Conservation (phyloP, 2,797 vertebrate genomes). For the Chrosomus eos region DNA sequence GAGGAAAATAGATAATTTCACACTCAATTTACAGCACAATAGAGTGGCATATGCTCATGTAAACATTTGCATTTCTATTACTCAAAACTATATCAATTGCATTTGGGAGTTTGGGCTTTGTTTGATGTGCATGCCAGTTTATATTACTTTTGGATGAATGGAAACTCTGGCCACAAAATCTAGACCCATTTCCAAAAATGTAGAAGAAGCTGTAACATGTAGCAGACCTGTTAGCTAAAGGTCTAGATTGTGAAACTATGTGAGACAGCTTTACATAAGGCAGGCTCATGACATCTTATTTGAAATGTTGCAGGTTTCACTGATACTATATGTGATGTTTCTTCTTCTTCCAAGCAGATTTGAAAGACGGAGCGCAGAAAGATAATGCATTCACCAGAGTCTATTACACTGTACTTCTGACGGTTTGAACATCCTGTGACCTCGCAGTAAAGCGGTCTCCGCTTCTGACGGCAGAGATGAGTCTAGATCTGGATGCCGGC, state of each 20-base stretch:
- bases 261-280: conserved; percentile 10
- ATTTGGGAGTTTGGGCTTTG: background rate
- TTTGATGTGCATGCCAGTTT: background rate
- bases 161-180: background rate
- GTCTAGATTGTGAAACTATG: background rate
- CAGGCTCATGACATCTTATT: conserved; percentile 25
- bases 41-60: conserved; percentile 11
- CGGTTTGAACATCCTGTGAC: conserved; percentile 20
- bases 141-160: background rate
- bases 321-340: background rate
- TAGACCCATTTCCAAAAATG: conserved; percentile 4
- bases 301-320: conserved; percentile 25
- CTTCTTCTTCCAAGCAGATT: conserved; percentile 12
- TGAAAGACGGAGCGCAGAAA: conserved; percentile 1
- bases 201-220: background rate
- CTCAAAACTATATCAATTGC: background rate
- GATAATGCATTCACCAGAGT: conserved; percentile 37
- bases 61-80: conserved; percentile 37
- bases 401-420: conserved; percentile 37
- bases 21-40: conserved; percentile 29
- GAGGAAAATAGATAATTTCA: conserved; percentile 43
- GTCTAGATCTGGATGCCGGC: conserved; percentile 4
- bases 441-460: conserved; percentile 14
- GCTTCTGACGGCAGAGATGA: conserved; percentile 33
- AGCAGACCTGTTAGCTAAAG: conserved; percentile 4